Evolutionary conservation across 30 jellyfish, hydroid and myxozoan genomes (phyloP), one percentile per base, ranked within the genome.

Genomic region (Catostylus mosaicus): DNA sequence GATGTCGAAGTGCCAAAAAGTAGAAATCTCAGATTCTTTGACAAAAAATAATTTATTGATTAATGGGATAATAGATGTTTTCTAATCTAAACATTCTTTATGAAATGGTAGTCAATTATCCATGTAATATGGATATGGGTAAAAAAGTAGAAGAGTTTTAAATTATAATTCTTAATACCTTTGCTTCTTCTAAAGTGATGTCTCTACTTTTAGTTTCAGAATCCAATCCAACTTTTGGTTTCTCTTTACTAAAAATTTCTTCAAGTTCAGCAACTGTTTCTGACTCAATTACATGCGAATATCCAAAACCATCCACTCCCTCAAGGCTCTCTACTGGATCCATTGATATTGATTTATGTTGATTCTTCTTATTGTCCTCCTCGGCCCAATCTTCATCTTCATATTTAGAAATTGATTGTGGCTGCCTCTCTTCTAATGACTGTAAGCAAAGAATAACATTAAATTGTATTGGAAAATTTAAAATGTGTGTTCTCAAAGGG

Each of bases 1-100:
- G 74, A 30, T 4, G 86, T 19, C 30, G 48, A 22, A 2, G 85
- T 26, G 9, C 96, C 96, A 67, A 75, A 86, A 18, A 86, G 75
- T 18, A 76, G 36, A 29, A 66, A 35, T 19, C 88, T 64, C 62
- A 86, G 43, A 16, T 52, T 74, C 96, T 86, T 23, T 7, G 22
- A 34, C 3, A 47, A 47, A 20, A 61, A 47, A 18, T 19, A 16
- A 38, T 26, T 38, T 60, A 50, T n/a, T n/a, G n/a, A n/a, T n/a
- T n/a, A n/a, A n/a, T n/a, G n/a, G n/a, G n/a, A n/a, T n/a, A n/a
- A n/a, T n/a, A n/a, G n/a, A n/a, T n/a, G n/a, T n/a, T n/a, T n/a
- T n/a, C n/a, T n/a, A n/a, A n/a, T n/a, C n/a, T n/a, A n/a, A n/a
- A n/a, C n/a, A n/a, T n/a, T n/a, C n/a, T n/a, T n/a, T n/a, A n/a